Base-by-base conservation (phyloP, 2,113 vertebrate species). In the Epinephelus moara region DNA sequence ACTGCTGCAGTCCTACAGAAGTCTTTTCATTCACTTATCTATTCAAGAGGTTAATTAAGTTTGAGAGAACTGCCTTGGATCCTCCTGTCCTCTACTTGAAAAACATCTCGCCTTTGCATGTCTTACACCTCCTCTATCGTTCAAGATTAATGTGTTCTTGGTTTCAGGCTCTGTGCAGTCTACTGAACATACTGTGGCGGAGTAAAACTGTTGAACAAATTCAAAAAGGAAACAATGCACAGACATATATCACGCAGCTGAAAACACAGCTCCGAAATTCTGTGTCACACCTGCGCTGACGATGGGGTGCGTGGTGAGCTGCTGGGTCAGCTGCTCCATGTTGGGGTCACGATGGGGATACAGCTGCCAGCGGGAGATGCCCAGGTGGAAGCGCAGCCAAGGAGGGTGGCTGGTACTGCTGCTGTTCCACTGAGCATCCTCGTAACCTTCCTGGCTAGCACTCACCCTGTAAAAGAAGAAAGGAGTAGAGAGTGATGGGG, bases 291-390 rank as follows among this genome's bases (percentile, higher is more conserved):
- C 96, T 1, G 95, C 94, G 68, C 94, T 93, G 88, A 96, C 1
- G 1, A 96, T 94, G 70, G 61, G 94, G 47, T 95, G 85, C 0
- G 82, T 94, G 78, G 93, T 93, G 42, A 96, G 87, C 80, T 97
- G 95, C 62, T 25, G 55, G 45, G 85, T 85, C 37, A 96, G 89
- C 2, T 3, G 9, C 4, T 82, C 87, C 86, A 95, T 78, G 85
- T 93, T 88, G 53, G 94, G 88, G 86, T 97, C 95, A 23, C 0
- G 81, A 25, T 94, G 94, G 13, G 90, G 76, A 66, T 96, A 97
- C 55, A 97, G 91, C 89, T 96, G 94, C 40, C 95, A 96, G 80
- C 95, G 95, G 57, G 95, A 95, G 90, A 96, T 97, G 55, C 95
- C 94, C 0, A 97, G 74, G 21, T 96, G 96, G 89, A 96, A 96